These are phyloP conservation scores for Lycaena phlaeas DNA, from an alignment of 2,888 invertebrate genomes.

Conservation along the genomic window DNA sequence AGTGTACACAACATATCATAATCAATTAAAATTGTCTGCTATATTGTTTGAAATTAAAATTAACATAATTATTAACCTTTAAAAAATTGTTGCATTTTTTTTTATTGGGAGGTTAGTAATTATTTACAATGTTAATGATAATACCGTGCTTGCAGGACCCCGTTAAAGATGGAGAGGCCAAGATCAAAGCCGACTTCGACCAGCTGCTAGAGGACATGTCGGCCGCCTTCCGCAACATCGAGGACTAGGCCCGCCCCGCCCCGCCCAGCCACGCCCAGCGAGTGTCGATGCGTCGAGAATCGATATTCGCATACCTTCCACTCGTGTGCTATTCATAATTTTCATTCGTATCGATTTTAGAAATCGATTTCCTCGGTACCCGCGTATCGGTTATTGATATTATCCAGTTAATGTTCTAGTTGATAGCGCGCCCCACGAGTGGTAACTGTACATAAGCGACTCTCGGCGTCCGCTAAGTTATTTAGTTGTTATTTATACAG, in stretches of 20 bases:
- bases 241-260: slow-evolving; percentile 80
- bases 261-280: too few species aligned
- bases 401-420: background rate
- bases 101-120: too few species aligned
- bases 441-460: slow-evolving; percentile 18
- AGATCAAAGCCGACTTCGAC: slow-evolving; percentile 97
- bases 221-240: slow-evolving; percentile 97
- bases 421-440: slow-evolving; percentile 5
- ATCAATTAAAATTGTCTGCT: too few species aligned
- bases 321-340: background rate
- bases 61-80: too few species aligned
- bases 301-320: slow-evolving; percentile 4
- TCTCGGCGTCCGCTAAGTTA: slow-evolving; percentile 20
- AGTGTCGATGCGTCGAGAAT: slow-evolving; percentile 18
- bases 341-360: slow-evolving; percentile 5
- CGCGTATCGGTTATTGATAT: slow-evolving; percentile 8
- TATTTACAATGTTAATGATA: too few species aligned
- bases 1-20: too few species aligned
- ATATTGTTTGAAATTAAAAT: background rate
- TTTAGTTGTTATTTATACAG: slow-evolving; percentile 41
- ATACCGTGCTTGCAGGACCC: slow-evolving; percentile 84
- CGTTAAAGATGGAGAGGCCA: slow-evolving; percentile 97
- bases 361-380: slow-evolving; percentile 7
- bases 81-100: too few species aligned
- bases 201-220: slow-evolving; percentile 97